Conservation (phyloP, 2,113 vertebrate species). For the Regulus satrapa region DNA sequence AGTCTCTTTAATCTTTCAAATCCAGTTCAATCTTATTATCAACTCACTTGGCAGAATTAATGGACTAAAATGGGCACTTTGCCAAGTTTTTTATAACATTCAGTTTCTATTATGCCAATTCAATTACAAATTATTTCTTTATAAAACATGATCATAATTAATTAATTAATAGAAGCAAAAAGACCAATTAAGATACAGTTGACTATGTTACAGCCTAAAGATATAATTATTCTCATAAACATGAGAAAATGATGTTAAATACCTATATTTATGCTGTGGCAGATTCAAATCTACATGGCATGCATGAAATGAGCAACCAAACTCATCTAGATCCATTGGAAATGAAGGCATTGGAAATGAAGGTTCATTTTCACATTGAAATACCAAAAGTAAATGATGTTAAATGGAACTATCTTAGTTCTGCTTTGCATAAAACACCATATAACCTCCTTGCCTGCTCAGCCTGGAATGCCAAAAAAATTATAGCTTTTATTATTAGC, state of each 20-base stretch:
- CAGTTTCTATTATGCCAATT: neutral
- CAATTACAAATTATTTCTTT: neutral
- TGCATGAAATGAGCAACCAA: neutral
- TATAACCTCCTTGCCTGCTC: neutral
- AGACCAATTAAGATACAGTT: neutral
- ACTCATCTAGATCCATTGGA: neutral
- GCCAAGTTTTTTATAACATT: neutral
- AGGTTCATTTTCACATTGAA: neutral
- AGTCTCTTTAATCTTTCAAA: slow-evolving; percentile 29
- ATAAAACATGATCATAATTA: neutral
- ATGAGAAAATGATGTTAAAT: neutral
- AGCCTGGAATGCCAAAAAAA: neutral
- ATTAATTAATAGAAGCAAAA: neutral
- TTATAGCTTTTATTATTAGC: neutral
- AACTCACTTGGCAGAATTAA: slow-evolving; percentile 22
- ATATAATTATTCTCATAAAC: neutral
- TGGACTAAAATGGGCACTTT: neutral
- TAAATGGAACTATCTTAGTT: neutral
- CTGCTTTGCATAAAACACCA: neutral
- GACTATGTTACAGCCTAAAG: neutral
- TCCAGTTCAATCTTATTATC: slow-evolving; percentile 35
- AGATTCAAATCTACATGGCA: neutral
- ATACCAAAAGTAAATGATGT: neutral
- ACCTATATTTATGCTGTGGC: neutral
- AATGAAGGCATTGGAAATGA: neutral